phyloP scores from a whole-genome alignment of 1,140 invertebrate genomes.

The Brachionus sp. region DNA sequence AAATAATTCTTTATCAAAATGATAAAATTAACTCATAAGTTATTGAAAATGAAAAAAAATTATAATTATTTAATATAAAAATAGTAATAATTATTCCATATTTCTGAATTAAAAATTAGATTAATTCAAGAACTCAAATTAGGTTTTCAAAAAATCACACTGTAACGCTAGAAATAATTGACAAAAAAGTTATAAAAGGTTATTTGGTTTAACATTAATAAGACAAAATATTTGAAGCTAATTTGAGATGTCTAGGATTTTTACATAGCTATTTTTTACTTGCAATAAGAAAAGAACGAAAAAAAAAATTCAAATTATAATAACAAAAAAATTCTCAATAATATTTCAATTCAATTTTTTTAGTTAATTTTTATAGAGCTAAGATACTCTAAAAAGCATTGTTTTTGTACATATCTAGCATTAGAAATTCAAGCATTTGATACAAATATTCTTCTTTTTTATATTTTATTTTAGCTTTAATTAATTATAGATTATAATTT shows the following conservation, averaged over 20 bases:
- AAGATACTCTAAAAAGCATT: background rate
- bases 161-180: background rate
- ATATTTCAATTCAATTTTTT: conserved; percentile 21
- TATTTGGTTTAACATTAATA: background rate
- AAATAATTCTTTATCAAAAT: too few relatives aligned
- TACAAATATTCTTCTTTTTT: background rate
- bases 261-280: background rate
- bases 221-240: conserved; percentile 27
- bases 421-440: background rate
- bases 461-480: background rate
- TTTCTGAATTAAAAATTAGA: too few relatives aligned
- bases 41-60: too few relatives aligned
- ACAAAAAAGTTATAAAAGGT: background rate
- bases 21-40: too few relatives aligned
- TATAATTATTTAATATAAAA: too few relatives aligned
- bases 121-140: too few relatives aligned
- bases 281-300: background rate
- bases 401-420: background rate
- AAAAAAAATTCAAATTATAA: conserved; percentile 37
- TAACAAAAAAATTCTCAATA: conserved; percentile 39
- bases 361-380: background rate
- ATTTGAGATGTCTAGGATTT: conserved; percentile 4
- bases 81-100: too few relatives aligned
- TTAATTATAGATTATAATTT: background rate
- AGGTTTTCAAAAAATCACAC: background rate